A percentile compares a stretch with the other conserved stretches of the same genome.
Conservation (phyloP, 2,797 vertebrate genomes). For the Sardinella longiceps region DNA sequence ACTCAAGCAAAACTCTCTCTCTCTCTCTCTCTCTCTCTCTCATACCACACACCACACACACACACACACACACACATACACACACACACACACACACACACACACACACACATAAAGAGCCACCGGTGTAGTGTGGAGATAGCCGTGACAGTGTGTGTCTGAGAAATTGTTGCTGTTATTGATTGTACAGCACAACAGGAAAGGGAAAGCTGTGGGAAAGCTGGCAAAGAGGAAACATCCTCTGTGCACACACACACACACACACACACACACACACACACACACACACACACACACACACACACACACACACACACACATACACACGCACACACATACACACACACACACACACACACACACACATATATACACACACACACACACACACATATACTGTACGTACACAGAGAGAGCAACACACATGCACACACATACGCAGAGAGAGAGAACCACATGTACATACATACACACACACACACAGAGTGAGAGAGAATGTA, state of each 20-base stretch:
- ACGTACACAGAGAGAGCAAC: neutral
- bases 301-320: neutral
- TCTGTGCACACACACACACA: slow-evolving; percentile 29
- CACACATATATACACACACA: neutral
- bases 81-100: neutral
- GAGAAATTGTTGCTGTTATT: slow-evolving; percentile 38
- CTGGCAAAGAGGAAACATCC: slow-evolving; percentile 49
- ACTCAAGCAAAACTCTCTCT: too few relatives aligned
- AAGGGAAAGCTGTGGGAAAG: slow-evolving; percentile 49
- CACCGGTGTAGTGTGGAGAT: neutral
- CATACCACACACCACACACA: too few relatives aligned
- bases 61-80: too few relatives aligned
- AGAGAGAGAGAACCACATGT: too few relatives aligned
- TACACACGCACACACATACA: neutral
- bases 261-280: neutral
- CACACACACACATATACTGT: neutral
- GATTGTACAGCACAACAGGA: slow-evolving; percentile 45
- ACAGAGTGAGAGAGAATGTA: neutral
- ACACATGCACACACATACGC: neutral
- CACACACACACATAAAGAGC: neutral
- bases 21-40: too few relatives aligned
- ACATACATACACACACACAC: neutral
- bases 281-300: neutral
- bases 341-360: neutral
- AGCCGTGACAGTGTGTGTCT: slow-evolving; percentile 33